A percentile compares a stretch with the other conserved stretches of the same genome.
These are phyloP conservation scores for Ateles fusciceps DNA, from an alignment of 2,797 vertebrate species.

Conservation along the genomic window DNA sequence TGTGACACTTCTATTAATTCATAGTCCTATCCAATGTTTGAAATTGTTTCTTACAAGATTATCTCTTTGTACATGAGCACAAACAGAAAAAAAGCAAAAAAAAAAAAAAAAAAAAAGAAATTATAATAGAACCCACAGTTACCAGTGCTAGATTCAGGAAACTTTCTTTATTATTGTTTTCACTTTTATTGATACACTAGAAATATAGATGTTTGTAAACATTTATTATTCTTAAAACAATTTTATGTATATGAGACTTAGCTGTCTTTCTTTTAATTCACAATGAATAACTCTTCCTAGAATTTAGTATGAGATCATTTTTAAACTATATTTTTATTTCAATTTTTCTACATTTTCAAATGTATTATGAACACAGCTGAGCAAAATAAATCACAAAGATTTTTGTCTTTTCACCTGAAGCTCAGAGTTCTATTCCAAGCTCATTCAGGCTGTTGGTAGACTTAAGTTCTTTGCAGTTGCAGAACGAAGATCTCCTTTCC, in stretches of 20 bases:
- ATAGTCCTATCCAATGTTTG: not conserved
- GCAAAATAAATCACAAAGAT: not conserved
- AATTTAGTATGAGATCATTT: not conserved
- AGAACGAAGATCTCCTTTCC: not conserved
- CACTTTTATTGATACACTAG: not conserved
- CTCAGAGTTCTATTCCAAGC: not conserved
- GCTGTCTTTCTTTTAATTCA: not conserved
- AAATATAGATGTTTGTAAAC: not conserved
- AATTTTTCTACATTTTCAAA: not conserved
- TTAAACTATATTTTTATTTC: not conserved
- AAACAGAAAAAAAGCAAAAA: not conserved
- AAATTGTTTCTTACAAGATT: not conserved
- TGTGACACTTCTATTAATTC: not conserved
- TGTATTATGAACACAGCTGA: not conserved
- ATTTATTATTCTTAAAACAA: not conserved
- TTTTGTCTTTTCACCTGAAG: not conserved
- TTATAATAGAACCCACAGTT: not conserved
- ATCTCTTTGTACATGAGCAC: not conserved
- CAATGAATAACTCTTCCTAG: not conserved
- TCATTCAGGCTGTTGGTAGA: not conserved
- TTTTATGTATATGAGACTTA: not conserved
- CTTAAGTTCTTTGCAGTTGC: not conserved
- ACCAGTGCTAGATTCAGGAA: not conserved
- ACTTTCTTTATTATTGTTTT: not conserved
- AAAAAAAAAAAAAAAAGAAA: not conserved